A percentile compares a stretch with the other conserved stretches of the same genome.
Evolutionary conservation across 2,113 vertebrate genomes (phyloP).

Genomic region (Brachionichthys hirsutus): DNA sequence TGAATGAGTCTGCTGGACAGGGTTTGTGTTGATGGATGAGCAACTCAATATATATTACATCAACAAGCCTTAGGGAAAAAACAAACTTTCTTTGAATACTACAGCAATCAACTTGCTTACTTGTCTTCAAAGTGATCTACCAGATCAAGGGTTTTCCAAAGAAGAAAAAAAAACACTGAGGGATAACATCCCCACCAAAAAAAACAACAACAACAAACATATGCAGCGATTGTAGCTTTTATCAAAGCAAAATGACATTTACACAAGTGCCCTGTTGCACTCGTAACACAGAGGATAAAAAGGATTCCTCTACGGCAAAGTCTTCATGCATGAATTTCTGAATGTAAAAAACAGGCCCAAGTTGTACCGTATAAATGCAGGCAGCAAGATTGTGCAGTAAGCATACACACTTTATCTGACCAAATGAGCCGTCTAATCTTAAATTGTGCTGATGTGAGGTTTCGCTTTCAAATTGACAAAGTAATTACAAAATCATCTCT

Average conservation of each 20-base stretch:
- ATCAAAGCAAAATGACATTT: conserved; percentile 66
- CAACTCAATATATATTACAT: conserved; percentile 4
- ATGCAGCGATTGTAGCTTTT: conserved; percentile 29
- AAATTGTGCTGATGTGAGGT: conserved; percentile 43
- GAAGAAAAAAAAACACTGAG: conserved; percentile 26
- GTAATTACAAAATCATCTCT: no score
- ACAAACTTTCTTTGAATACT: background rate
- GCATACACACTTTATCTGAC: conserved; percentile 31
- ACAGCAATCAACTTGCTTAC: conserved; percentile 15
- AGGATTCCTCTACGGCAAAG: background rate
- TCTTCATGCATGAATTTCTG: conserved; percentile 5
- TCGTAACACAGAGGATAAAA: conserved; percentile 22
- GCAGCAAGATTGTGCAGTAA: conserved; percentile 41
- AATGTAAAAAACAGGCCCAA: conserved; percentile 28
- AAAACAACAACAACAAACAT: no score
- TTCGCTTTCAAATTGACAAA: no score
- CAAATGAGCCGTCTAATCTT: conserved; percentile 55
- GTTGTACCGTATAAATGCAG: conserved; percentile 49
- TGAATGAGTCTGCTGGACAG: conserved; percentile 16
- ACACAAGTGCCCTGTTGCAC: conserved; percentile 22
- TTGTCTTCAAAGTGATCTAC: conserved; percentile 19
- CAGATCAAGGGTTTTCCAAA: conserved; percentile 26
- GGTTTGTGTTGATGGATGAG: conserved; percentile 37
- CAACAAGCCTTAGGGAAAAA: background rate
- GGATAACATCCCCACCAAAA: no score